Evolutionary conservation across 2,797 vertebrate species (phyloP).

Genomic region (Mormyrus hasselquistii): DNA sequence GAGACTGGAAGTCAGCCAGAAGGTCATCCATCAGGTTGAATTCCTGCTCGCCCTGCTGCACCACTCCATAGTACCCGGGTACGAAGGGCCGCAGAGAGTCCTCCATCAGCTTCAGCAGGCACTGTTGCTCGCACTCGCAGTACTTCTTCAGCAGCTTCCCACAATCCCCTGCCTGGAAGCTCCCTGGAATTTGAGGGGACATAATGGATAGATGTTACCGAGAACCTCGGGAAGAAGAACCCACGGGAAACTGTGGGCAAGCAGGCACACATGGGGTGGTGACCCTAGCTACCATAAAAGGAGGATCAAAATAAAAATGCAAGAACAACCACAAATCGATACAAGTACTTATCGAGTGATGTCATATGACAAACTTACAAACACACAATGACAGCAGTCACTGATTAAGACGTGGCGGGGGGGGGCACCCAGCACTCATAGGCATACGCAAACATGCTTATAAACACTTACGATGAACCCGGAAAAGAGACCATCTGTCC

Average conservation of each 20-base stretch:
- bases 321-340: neutral
- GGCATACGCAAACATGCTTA: neutral
- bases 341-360: neutral
- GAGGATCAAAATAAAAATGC: neutral
- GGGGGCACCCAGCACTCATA: neutral
- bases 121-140: slow-evolving; percentile 68
- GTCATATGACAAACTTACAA: neutral
- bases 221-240: neutral
- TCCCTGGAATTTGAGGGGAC: slow-evolving; percentile 47
- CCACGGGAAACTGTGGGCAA: neutral
- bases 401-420: neutral
- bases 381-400: neutral
- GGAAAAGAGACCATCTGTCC: neutral
- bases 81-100: slow-evolving; percentile 60
- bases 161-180: slow-evolving; percentile 65
- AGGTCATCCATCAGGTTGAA: slow-evolving; percentile 89
- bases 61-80: slow-evolving; percentile 73
- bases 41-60: slow-evolving; percentile 66
- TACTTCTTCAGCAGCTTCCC: slow-evolving; percentile 66
- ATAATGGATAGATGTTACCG: neutral
- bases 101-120: slow-evolving; percentile 63
- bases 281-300: neutral
- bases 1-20: slow-evolving; percentile 72
- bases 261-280: neutral
- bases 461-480: neutral